Evolutionary conservation across 2,888 invertebrate genomes (phyloP), one percentile per base, ranked within the genome.

Genomic region (Ennomos erosarius): DNA sequence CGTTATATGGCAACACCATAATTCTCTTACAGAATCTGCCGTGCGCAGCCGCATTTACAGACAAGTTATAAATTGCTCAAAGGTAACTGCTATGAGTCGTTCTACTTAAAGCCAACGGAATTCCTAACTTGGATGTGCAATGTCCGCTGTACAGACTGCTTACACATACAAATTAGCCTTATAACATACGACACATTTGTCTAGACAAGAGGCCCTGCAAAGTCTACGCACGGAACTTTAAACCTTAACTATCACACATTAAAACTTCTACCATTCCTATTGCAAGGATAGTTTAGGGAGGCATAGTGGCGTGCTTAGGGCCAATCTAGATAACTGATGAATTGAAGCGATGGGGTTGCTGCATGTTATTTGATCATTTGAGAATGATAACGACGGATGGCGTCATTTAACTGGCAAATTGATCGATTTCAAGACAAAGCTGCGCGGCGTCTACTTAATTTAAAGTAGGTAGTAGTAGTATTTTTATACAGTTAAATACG

Each of bases 121-220:
- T 38, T 49, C 72, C 72, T 75, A 70, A 76, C 73, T 70, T 65
- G 76, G 69, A 65, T 65, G 59, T 63, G 61, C 65, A 54, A 67
- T 71, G 73, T 76, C 76, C 74, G 78, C 59, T 67, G 55, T 48
- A 40, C 51, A 56, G 12, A 65, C 70, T 48, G 55, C 38, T 48
- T 62, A 53, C 64, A 67, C 74, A 77, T 79, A 78, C 74, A 74
- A 78, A 77, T 76, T 57, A 64, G 61, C 61, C 51, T 12, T 57
- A 42, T 55, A 69, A 52, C 68, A 67, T 70, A 56, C 46, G 55
- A 54, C 55, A 62, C 38, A 52, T 46, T 26, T 26, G 48, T 53
- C 54, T 59, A 49, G 49, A 36, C 49, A 33, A 59, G 50, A 45
- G 43, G 54, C 49, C 54, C 54, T 54, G 39, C 40, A 54, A 26